phyloP scores from a whole-genome alignment of 2,888 invertebrate genomes.

The Phrixothrix hirtus region DNA sequence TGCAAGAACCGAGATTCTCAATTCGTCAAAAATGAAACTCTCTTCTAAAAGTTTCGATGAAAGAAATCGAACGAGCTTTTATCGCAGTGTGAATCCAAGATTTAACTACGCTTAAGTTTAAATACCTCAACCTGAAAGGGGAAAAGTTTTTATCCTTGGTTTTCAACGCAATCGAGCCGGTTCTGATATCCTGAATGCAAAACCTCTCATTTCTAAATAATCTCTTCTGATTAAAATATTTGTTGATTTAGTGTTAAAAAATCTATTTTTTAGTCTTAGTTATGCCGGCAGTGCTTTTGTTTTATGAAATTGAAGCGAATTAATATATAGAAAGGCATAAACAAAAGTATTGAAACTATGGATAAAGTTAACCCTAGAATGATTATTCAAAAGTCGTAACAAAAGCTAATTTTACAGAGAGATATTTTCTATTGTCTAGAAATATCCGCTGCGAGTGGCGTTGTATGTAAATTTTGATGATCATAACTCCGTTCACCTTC shows the following conservation, averaged over 20 bases:
- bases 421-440: conserved; percentile 15
- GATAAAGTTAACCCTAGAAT: conserved; percentile 33
- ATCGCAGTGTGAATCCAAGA: conserved; percentile 27
- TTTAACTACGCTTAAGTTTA: conserved; percentile 28
- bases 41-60: conserved; percentile 19
- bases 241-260: conserved; percentile 30
- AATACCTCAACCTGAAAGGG: conserved; percentile 27
- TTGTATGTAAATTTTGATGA: conserved; percentile 29
- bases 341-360: conserved; percentile 40
- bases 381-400: conserved; percentile 39
- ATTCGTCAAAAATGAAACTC: conserved; percentile 24
- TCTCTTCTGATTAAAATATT: too few relatives aligned
- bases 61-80: conserved; percentile 26
- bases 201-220: conserved; percentile 11
- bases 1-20: conserved; percentile 13
- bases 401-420: conserved; percentile 35
- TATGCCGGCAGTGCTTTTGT: too few relatives aligned
- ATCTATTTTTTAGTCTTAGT: too few relatives aligned
- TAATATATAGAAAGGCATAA: conserved; percentile 31
- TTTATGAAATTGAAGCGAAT: too few relatives aligned
- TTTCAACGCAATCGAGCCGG: conserved; percentile 16
- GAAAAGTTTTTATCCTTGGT: conserved; percentile 25
- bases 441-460: conserved; percentile 18
- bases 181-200: conserved; percentile 21
- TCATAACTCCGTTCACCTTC: conserved; percentile 25